Base-by-base conservation (phyloP, 2,797 vertebrate species). In the Lerista edwardsae region DNA sequence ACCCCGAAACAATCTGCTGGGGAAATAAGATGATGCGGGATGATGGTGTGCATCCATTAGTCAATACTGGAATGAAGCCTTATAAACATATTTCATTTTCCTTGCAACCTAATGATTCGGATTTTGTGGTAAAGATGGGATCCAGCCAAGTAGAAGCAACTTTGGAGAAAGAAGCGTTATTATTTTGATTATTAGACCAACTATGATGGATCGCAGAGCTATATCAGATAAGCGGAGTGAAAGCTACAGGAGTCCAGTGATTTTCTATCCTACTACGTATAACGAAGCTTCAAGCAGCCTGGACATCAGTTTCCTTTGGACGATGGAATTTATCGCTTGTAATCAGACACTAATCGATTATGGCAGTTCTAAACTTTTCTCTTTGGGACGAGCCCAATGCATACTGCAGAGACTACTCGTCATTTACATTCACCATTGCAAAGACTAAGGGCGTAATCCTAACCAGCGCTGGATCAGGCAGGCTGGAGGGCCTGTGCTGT, bases 1-100 rank as follows among this genome's bases (percentile, higher is more conserved):
- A 41, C 82, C 84, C 84, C 80, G 90, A 95, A 95, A 94, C 87
- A 89, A 93, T 93, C 92, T 94, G 80, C 91, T 91, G 82, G 90
- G 85, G 93, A 96, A 94, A 94, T 94, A 93, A 93, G 91, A 91
- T 87, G 27, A 91, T 93, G 89, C 90, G 82, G 85, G 90, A 93
- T 0, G 0, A 93, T 85, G 76, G 39, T 69, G 86, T 88, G 86
- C 75, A 91, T 93, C 87, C 64, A 94, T 93, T 94, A 94, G 90
- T 87, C 92, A 94, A 93, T 92, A 91, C 81, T 89, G 90, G 86
- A 90, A 87, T 93, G 88, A 83, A 93, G 85, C 41, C 88, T 92
- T 94, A 87, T 86, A 94, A 93, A 93, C 83, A 90, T 92, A 94
- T 86, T 94, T 91, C 86, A 93, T 94, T 95, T 95, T 91, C 91